Percentiles rank a stretch among this genome's conserved stretches.
Evolutionary conservation across 2,888 invertebrate genomes (phyloP).

Genomic region (Eurytoma adleriae): DNA sequence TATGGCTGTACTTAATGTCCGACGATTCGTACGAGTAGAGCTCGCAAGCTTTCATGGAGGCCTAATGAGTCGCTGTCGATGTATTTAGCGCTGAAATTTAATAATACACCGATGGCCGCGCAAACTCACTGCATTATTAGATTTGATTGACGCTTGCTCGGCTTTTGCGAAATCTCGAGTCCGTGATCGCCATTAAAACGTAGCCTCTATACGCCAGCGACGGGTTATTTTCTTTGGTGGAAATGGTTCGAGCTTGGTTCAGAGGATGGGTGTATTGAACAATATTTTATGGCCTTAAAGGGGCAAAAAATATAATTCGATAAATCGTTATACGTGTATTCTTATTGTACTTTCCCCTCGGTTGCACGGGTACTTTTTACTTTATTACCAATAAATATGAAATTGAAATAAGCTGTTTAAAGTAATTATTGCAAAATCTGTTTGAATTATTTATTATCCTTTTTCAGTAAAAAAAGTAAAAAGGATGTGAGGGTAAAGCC

Average conservation of each 20-base stretch:
- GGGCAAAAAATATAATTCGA: too few relatives aligned
- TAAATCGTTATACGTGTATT: too few relatives aligned
- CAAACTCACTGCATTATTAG: neutral
- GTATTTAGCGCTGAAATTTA: constrained; percentile 27
- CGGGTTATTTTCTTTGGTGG: constrained; percentile 9
- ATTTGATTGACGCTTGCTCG: constrained; percentile 19
- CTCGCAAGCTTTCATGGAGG: neutral
- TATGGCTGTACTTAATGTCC: neutral
- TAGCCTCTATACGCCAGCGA: neutral
- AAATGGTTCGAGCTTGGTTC: neutral
- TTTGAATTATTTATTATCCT: too few relatives aligned
- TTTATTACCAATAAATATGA: too few relatives aligned
- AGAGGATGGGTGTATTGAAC: neutral
- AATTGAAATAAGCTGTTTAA: too few relatives aligned
- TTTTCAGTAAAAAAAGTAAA: too few relatives aligned
- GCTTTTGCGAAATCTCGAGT: constrained; percentile 14
- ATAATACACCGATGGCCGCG: constrained; percentile 12
- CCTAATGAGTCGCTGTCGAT: neutral
- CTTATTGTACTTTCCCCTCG: too few relatives aligned
- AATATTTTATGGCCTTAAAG: too few relatives aligned
- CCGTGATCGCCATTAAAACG: neutral
- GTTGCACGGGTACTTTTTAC: too few relatives aligned
- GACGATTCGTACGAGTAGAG: neutral
- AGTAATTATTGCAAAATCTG: too few relatives aligned
- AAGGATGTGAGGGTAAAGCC: too few relatives aligned